These are phyloP conservation scores for Cryptotis parvus DNA, from an alignment of 2,113 vertebrate species.

Conservation along the genomic window DNA sequence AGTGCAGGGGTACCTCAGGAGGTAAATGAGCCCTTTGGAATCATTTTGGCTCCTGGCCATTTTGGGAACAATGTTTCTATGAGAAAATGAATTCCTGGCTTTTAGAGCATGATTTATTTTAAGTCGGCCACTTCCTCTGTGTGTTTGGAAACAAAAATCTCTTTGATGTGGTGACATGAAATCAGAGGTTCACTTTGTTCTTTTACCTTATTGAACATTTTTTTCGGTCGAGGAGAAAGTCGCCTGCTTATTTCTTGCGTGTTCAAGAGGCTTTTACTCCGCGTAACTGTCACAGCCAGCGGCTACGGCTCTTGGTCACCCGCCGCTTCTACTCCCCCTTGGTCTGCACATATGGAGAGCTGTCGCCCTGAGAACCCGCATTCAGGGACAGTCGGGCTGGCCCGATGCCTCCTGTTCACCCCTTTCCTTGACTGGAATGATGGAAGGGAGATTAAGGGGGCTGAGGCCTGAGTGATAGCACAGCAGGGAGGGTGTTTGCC, in stretches of 20 bases:
- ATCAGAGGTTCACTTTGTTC: constrained; percentile 20
- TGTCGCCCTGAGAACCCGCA: too few relatives aligned
- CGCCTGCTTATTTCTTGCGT: constrained; percentile 3
- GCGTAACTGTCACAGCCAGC: not conserved
- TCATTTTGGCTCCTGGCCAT: constrained; percentile 62
- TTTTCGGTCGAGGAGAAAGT: not conserved
- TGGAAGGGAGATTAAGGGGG: too few relatives aligned
- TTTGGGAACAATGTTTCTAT: constrained; percentile 62
- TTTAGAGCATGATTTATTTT: constrained; percentile 70
- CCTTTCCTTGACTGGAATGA: not conserved
- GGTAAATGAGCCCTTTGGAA: constrained; percentile 53
- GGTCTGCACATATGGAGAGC: not conserved
- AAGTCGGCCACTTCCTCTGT: constrained; percentile 57
- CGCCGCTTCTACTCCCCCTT: not conserved
- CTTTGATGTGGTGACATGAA: constrained; percentile 63
- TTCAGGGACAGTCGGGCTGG: too few relatives aligned
- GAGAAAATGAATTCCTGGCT: constrained; percentile 64
- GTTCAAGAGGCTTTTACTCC: not conserved
- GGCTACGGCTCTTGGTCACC: not conserved
- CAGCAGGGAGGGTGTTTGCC: too few relatives aligned
- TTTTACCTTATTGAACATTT: constrained; percentile 54
- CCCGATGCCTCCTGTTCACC: too few relatives aligned
- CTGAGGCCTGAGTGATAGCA: too few relatives aligned
- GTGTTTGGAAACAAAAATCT: constrained; percentile 57
- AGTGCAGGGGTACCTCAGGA: not conserved